phyloP scores from a whole-genome alignment of 2,113 vertebrate species.

The Ascaphus truei region DNA sequence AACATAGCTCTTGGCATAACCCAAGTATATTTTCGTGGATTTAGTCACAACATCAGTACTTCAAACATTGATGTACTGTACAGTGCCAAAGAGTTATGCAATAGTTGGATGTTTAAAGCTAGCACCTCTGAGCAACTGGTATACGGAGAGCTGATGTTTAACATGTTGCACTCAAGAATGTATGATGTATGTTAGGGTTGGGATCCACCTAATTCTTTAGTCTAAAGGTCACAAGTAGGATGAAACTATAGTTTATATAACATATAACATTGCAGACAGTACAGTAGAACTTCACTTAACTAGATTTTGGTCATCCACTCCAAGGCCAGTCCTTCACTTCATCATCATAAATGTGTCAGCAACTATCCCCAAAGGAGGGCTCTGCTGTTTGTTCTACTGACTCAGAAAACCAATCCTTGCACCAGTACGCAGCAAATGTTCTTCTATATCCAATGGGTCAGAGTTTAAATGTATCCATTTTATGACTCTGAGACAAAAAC shows the following conservation, averaged over 20 bases:
- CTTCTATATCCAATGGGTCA: constrained; percentile 41
- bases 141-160: constrained; percentile 43
- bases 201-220: constrained; percentile 33
- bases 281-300: constrained; percentile 49
- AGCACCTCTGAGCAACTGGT: constrained; percentile 14
- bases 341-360: constrained; percentile 67
- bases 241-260: constrained; percentile 49
- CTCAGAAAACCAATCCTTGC: constrained; percentile 48
- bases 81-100: constrained; percentile 3
- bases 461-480: constrained; percentile 38
- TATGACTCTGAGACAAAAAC: constrained; percentile 36
- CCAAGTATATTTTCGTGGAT: background rate
- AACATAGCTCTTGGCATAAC: background rate
- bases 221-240: constrained; percentile 45
- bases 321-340: constrained; percentile 50
- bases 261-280: constrained; percentile 49
- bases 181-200: constrained; percentile 39
- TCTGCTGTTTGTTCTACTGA: constrained; percentile 50
- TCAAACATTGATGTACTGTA: background rate
- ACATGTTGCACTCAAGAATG: constrained; percentile 23
- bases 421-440: constrained; percentile 41
- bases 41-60: constrained; percentile 3
- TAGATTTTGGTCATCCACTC: constrained; percentile 52
- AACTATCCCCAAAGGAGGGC: constrained; percentile 43
- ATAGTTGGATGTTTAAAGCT: background rate